phyloP scores from a whole-genome alignment of 2,113 vertebrate genomes.

The Bufo gargarizans region DNA sequence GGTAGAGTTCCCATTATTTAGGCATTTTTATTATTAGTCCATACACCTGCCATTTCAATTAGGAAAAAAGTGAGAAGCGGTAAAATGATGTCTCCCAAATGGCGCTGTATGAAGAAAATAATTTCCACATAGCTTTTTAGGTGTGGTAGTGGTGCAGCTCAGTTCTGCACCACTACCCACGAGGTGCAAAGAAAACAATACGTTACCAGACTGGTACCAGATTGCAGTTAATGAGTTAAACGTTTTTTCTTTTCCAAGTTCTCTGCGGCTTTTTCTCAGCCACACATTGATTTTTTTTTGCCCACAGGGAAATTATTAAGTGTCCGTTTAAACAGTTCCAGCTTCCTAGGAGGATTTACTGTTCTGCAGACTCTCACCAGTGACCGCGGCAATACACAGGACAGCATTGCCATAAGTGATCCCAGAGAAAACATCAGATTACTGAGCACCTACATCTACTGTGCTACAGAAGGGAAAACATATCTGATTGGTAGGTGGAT shows the following conservation, averaged over 20 bases:
- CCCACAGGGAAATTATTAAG: slow-evolving; percentile 40
- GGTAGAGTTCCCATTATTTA: too few species aligned
- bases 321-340: slow-evolving; percentile 30
- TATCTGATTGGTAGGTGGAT: neutral
- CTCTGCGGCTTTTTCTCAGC: neutral
- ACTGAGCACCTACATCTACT: neutral
- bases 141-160: too few species aligned
- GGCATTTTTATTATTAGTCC: too few species aligned
- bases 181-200: neutral
- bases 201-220: neutral
- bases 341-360: slow-evolving; percentile 24
- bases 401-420: neutral
- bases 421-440: neutral
- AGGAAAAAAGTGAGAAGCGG: too few species aligned
- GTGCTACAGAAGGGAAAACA: neutral
- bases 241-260: neutral
- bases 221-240: slow-evolving; percentile 27
- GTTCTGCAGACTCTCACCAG: neutral
- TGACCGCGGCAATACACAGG: slow-evolving; percentile 3
- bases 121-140: too few species aligned
- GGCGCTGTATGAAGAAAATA: too few species aligned
- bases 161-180: neutral
- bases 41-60: too few species aligned
- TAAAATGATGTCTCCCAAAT: too few species aligned
- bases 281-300: slow-evolving; percentile 40